A percentile compares a stretch with the other conserved stretches of the same genome.
These are phyloP conservation scores for Kuschelorhynchus macadamiae DNA, from an alignment of 2,888 invertebrate species.

Conservation along the genomic window DNA sequence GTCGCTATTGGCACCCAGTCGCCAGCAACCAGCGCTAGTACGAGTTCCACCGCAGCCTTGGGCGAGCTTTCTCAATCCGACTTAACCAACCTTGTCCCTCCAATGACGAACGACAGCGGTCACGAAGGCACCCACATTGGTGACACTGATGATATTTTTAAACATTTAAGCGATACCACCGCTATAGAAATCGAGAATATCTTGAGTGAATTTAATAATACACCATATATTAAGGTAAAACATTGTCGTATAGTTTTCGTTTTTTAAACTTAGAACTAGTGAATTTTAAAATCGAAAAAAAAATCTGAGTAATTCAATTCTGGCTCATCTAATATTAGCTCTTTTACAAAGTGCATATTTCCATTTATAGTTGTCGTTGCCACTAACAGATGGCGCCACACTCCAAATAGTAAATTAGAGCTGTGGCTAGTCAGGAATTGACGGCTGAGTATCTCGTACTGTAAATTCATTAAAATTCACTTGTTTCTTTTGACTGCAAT, in stretches of 20 bases:
- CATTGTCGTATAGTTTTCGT: background rate
- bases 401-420: no score
- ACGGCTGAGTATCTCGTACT: no score
- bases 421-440: no score
- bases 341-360: no score
- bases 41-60: slow-evolving; percentile 62
- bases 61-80: slow-evolving; percentile 83
- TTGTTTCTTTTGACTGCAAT: no score
- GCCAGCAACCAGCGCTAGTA: slow-evolving; percentile 64
- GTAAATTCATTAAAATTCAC: no score
- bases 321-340: no score
- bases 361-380: no score
- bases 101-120: slow-evolving; percentile 69
- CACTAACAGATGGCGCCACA: no score
- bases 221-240: slow-evolving; percentile 79
- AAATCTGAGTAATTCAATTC: no score
- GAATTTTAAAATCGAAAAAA: no score
- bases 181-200: slow-evolving; percentile 90
- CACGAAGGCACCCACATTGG: slow-evolving; percentile 54
- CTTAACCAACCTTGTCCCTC: slow-evolving; percentile 78
- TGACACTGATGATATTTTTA: slow-evolving; percentile 85
- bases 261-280: background rate
- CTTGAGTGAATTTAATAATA: slow-evolving; percentile 80
- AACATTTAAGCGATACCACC: slow-evolving; percentile 85
- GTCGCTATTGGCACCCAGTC: slow-evolving; percentile 72